Percentiles rank a stretch among this genome's conserved stretches.
These are phyloP conservation scores for Meliscaeva auricollis DNA, from an alignment of 2,888 invertebrate genomes.

Conservation along the genomic window DNA sequence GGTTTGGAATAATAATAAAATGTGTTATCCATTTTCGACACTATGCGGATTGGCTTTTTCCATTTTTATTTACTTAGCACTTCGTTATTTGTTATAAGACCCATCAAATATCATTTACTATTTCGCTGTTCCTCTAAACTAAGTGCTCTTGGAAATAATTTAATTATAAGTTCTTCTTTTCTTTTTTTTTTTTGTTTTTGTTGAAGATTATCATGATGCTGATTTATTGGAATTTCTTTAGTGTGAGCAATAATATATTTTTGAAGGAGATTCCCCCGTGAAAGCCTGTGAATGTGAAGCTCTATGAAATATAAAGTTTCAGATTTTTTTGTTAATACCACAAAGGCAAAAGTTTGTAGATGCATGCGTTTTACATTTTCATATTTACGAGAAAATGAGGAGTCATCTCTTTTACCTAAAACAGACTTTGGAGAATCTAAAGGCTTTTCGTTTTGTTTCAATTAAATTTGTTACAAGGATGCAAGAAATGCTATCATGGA, in stretches of 20 bases:
- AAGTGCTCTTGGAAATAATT: not conserved
- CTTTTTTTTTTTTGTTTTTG: not conserved
- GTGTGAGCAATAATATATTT: not conserved
- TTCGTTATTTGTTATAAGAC: constrained; percentile 1
- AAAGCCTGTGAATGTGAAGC: too few species aligned
- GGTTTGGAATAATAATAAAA: constrained; percentile 11
- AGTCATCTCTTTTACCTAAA: too few species aligned
- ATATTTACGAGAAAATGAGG: too few species aligned
- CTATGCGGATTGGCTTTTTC: not conserved
- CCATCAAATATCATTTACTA: not conserved
- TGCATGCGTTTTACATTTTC: too few species aligned
- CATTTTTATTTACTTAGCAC: constrained; percentile 18
- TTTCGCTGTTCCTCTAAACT: not conserved
- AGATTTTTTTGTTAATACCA: too few species aligned
- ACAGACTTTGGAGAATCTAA: too few species aligned
- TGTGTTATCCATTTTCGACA: not conserved
- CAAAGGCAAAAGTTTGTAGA: too few species aligned
- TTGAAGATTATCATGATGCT: too few species aligned
- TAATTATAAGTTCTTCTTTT: not conserved
- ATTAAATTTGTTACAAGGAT: too few species aligned
- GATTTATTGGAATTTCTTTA: not conserved
- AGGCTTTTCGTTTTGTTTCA: too few species aligned
- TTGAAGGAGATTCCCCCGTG: not conserved
- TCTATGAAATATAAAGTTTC: not conserved
- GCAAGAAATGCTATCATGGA: too few species aligned